Percentiles rank a stretch among this genome's conserved stretches.
Conservation (phyloP, 2,797 vertebrate species). For the Sylvia borin region DNA sequence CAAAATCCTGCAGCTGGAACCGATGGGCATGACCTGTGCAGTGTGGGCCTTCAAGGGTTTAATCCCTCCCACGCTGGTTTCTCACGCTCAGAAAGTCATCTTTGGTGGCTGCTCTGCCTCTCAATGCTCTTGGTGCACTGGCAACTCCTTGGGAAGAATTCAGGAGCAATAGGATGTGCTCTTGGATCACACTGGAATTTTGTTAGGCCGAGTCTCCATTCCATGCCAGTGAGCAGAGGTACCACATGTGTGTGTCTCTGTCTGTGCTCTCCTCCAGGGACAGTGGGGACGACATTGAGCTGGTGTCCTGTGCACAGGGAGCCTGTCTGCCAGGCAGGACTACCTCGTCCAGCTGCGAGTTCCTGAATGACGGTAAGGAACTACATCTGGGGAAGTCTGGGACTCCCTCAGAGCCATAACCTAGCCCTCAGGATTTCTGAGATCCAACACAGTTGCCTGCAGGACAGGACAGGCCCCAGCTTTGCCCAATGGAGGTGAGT, state of each 20-base stretch:
- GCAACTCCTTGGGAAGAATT: neutral
- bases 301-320: constrained; percentile 87
- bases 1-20: neutral
- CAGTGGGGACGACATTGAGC: constrained; percentile 93
- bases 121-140: accelerated
- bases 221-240: accelerated
- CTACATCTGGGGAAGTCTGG: neutral
- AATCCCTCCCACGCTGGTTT: accelerated
- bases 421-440: neutral
- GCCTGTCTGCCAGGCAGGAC: constrained; percentile 83
- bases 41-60: neutral
- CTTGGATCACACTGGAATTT: neutral
- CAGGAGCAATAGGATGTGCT: neutral
- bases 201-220: accelerated
- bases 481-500: neutral
- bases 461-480: neutral
- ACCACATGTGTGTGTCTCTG: accelerated
- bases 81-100: neutral
- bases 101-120: neutral
- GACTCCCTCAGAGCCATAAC: neutral
- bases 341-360: constrained; percentile 93
- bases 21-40: accelerated
- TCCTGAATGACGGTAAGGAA: constrained; percentile 87
- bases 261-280: constrained; percentile 79
- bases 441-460: neutral